Base-by-base conservation (phyloP, 2,797 vertebrate genomes). In the Phaenicophaeus curvirostris region DNA sequence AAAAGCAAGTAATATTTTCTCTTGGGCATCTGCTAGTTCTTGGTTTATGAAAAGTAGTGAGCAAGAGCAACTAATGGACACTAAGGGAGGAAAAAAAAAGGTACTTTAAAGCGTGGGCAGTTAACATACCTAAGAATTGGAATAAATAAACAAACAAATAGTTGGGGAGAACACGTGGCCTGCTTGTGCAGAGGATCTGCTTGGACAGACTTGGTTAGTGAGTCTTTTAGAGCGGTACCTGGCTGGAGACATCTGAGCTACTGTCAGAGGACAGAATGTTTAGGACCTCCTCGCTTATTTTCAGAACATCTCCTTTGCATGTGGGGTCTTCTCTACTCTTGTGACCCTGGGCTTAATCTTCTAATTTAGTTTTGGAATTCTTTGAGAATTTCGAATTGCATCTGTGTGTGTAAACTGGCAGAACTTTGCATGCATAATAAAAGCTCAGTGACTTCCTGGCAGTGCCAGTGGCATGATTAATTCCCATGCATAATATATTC, bases 401-500 rank as follows among this genome's bases (percentile, higher is more conserved):
- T 76, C 46, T 68, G 19, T 0, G 1, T 93, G 41, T 76, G 63
- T 63, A 77, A 89, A 90, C 87, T 66, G 72, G 72, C 78, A 91
- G 74, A 71, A 73, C 37, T 93, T 79, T 74, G 91, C 68, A 87
- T 65, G 35, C 85, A 77, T 74, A 92, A 80, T 92, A 74, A 89
- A 82, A 83, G 23, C 87, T 87, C 68, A n/a, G n/a, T 89, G 90
- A 76, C 86, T 94, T 69, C 81, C 66, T 96, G 92, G 87, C 94
- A 80, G 80, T 94, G 91, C 81, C 87, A 80, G 85, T 74, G 87
- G 65, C 27, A 5, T 93, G 87, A 93, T 91, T 93, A 94, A 94
- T 95, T 94, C 91, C 71, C 3, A 3, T 89, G 87, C 84, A 90
- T 95, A 96, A 95, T 90, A 67, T 69, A 92, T 91, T 90, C 95